Base-by-base conservation (phyloP, 2,888 invertebrate genomes). In the Shargacucullia verbasci region DNA sequence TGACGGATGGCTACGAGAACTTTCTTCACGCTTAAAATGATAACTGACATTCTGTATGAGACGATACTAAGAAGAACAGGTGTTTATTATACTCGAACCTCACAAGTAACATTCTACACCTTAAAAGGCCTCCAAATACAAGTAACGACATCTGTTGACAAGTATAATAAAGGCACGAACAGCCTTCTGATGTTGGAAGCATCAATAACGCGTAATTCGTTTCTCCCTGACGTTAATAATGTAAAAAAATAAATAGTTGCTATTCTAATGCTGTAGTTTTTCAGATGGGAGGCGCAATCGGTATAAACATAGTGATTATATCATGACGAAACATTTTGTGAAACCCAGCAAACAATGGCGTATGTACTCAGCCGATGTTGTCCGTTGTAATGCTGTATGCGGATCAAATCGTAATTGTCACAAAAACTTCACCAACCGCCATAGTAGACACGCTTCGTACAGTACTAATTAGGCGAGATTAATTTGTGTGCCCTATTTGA, bases 351-450 rank as follows among this genome's bases (percentile, higher is more conserved):
- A 78, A 90, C 88, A 90, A 89, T 89, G 80, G 82, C 64, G 61
- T 84, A 83, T 87, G 85, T 88, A 86, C 82, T 79, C 82, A 83
- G 83, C 76, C 80, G 83, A 78, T 82, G 83, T 80, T 70, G 77
- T 66, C 82, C 80, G 87, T 89, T 90, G 88, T 89, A 76, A 63
- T 73, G 70, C 73, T 78, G 79, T 80, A 75, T 84, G 88, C 84
- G 87, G 80, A 85, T 82, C 86, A 79, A 89, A 90, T 90, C 73
- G 80, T 76, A 78, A 85, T 82, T 85, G 82, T 86, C 79, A 87
- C 86, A 83, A 67, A 85, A 84, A 83, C 75, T 73, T 76, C 65
- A 59, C 76, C 70, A 37, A 55, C 44, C 41, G 39, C 34, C 55
- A 58, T 57, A 50, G 65, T 68, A 59, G 55, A 64, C 43, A 59